Conservation (phyloP, 2,888 invertebrate species). For the Liodrosophila aerea region DNA sequence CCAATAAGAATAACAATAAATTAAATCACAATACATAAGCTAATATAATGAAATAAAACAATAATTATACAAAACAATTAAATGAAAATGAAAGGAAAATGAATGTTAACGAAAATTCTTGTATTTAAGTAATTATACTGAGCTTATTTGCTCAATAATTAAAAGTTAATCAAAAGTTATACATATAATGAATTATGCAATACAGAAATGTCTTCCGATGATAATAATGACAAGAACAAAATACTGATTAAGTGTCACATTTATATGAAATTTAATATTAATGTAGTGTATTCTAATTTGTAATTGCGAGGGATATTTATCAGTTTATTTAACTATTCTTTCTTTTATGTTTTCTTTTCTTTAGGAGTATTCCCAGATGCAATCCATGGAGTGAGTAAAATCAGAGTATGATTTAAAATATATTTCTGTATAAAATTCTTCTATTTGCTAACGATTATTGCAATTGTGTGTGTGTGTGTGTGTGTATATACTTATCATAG, state of each 20-base stretch:
- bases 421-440: too few species aligned
- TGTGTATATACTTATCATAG: too few species aligned
- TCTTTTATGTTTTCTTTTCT: too few species aligned
- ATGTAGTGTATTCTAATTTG: constrained; percentile 8
- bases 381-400: too few species aligned
- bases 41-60: constrained; percentile 46
- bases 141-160: constrained; percentile 61
- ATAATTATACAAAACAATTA: constrained; percentile 51
- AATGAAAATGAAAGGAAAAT: constrained; percentile 33
- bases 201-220: constrained; percentile 64
- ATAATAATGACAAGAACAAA: constrained; percentile 36
- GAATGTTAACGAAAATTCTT: constrained; percentile 51
- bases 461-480: too few species aligned
- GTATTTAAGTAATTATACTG: constrained; percentile 49
- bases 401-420: too few species aligned
- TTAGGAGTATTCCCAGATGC: background rate
- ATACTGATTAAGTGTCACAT: constrained; percentile 38
- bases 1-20: constrained; percentile 31
- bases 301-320: too few species aligned
- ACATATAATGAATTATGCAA: constrained; percentile 52
- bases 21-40: background rate
- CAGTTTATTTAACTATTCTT: too few species aligned
- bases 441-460: too few species aligned
- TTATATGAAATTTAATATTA: constrained; percentile 29
- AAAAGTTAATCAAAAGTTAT: constrained; percentile 50